Evolutionary conservation across 2,113 vertebrate species (phyloP), one percentile per base, ranked within the genome.

Genomic region (Spilogale gracilis): DNA sequence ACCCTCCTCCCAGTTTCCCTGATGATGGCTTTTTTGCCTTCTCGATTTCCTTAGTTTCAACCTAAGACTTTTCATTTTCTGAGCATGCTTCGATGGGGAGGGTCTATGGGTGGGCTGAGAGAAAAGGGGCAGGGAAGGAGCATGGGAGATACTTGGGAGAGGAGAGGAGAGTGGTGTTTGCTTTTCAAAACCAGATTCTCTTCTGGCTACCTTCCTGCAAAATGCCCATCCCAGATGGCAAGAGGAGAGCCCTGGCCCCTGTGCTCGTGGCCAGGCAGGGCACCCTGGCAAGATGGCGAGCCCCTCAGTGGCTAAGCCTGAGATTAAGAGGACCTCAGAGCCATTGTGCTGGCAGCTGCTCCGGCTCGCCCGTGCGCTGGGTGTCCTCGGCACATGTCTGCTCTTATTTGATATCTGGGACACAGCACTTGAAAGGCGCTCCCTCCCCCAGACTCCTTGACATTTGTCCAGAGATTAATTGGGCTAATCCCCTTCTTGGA

Each of bases 401-500:
- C 32, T 91, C 95, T 82, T 50, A 50, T 93, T 95, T 92, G 83
- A 83, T 88, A 17, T 85, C 71, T 50, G 61, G 92, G 90, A 85
- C 0, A 1, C 43, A 0, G 88, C 48, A 60, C 92, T 97, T 97
- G 96, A 96, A 97, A 97, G 80, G 25, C 38, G 58, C 58, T 16
- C 95, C 90, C 78, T 85, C 90, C 95, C 89, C 76, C 69, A 38
- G 84, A 56, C 92, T 97, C 95, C 90, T 97, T 97, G 97, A 98
- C 98, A 97, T 98, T 97, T 98, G 97, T 97, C 96, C 96, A 95
- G 90, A 96, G 97, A 98, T 97, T 97, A 97, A 98, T 97, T 96
- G 97, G 97, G 94, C 97, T 98, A 98, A 98, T 98, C 98, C 98
- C 58, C 54, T 97, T 89, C 88, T 95, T 94, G 91, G 97, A 96